These are phyloP conservation scores for Galagoides demidoff DNA, from an alignment of 2,797 vertebrate genomes.

Conservation along the genomic window DNA sequence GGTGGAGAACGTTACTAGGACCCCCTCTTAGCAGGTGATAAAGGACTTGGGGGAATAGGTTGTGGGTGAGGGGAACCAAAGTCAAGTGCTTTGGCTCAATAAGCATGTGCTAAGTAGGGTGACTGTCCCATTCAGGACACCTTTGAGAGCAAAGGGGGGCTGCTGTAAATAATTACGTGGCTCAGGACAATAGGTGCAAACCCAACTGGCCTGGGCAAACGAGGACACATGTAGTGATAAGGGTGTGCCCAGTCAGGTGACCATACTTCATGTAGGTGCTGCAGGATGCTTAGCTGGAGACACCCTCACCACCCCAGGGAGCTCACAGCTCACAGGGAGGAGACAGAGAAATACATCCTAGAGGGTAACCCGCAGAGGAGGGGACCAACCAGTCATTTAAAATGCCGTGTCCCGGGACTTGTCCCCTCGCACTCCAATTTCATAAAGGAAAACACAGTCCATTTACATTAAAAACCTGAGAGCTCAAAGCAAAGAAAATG, in stretches of 20 bases:
- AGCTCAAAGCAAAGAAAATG: neutral
- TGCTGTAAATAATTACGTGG: neutral
- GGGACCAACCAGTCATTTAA: neutral
- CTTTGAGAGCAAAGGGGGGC: neutral
- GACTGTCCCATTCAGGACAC: neutral
- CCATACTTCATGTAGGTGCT: no score
- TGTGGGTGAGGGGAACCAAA: neutral
- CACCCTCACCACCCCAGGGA: accelerated
- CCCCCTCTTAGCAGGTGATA: neutral
- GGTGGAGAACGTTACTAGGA: neutral
- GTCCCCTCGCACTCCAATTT: neutral
- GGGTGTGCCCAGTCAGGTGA: neutral
- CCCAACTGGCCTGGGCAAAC: neutral
- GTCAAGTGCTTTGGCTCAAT: neutral
- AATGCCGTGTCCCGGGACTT: neutral
- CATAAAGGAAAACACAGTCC: neutral
- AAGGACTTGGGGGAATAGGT: neutral
- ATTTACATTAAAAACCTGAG: neutral
- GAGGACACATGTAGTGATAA: neutral
- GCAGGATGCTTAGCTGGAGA: neutral
- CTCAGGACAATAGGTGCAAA: neutral
- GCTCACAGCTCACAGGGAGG: neutral
- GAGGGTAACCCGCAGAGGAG: neutral
- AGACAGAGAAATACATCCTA: neutral
- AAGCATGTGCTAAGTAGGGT: neutral